phyloP scores from a whole-genome alignment of 2,888 invertebrate species.

The Eustalomyia histrio region DNA sequence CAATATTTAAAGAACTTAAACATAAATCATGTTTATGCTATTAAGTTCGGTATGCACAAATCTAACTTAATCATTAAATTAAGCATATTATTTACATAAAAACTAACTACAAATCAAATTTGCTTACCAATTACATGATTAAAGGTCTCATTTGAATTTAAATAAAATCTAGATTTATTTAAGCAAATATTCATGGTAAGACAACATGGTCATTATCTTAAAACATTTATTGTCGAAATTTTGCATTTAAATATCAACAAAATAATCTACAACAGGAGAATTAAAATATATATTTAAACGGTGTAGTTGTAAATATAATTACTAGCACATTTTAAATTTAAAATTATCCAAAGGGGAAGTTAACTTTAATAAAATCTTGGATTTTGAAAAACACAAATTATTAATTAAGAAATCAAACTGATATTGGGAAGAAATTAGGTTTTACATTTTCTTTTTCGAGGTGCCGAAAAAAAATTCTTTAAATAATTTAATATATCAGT shows the following conservation, averaged over 20 bases:
- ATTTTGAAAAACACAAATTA: background rate
- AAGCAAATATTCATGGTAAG: constrained; percentile 41
- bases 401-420: too few relatives aligned
- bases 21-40: too few relatives aligned
- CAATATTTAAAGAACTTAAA: too few relatives aligned
- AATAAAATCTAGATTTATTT: constrained; percentile 45
- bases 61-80: constrained; percentile 29
- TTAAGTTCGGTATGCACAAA: too few relatives aligned
- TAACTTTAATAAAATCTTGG: background rate
- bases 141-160: constrained; percentile 57
- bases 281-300: constrained; percentile 51
- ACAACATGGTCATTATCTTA: constrained; percentile 41
- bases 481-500: too few relatives aligned
- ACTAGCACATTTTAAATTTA: constrained; percentile 31
- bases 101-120: constrained; percentile 41
- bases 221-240: constrained; percentile 42
- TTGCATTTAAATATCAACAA: constrained; percentile 30
- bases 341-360: constrained; percentile 29
- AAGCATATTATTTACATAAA: constrained; percentile 17
- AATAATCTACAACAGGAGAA: constrained; percentile 19
- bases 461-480: too few relatives aligned
- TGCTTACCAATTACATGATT: constrained; percentile 49
- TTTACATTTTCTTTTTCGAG: too few relatives aligned
- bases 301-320: constrained; percentile 53
- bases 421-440: too few relatives aligned